Base-by-base conservation (phyloP, 2,797 vertebrate species). In the Percopsis omiscomaycus region DNA sequence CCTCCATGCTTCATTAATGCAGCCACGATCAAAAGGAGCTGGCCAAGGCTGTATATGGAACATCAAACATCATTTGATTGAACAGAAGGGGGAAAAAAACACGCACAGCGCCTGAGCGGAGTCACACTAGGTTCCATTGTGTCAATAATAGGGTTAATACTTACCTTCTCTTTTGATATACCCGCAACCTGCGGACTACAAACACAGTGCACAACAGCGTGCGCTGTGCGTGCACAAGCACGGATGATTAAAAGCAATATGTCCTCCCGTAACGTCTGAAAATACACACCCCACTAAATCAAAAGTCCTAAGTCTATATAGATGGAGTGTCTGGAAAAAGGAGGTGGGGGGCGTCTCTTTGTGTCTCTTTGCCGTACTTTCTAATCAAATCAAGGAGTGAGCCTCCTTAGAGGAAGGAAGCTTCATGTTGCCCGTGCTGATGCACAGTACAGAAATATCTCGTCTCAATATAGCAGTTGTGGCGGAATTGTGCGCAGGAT, bases 281-380 rank as follows among this genome's bases (percentile, higher is more conserved):
- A 60, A 63, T 47, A 72, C 69, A 77, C 46, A 71, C 83, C 86
- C 83, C 80, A 77, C 81, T 81, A 82, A 87, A 89, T 91, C 81
- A 91, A 89, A 91, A 22, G 22, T 42, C 10, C 37, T 42, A 42
- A 42, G 79, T 75, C 22, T 74, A 68, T 75, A 22, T 56, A 74
- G 65, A 70, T 53, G 30, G 73, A 66, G 77, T 75, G 84, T 85
- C 81, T 80, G 80, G 80, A 70, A 81, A 81, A 82, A 80, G 64
- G 64, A 46, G 27, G 14, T 84, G 63, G 75, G 74, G 84, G 81
- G 83, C 74, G 77, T 71, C 66, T 65, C 78, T 85, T 85, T 88
- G 77, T 82, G 77, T 70, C 83, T 80, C 61, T 71, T 61, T 59
- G 51, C 75, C 37, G 37, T 77, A 73, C 76, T 77, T 76, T 85